These are phyloP conservation scores for Apostichopus japonicus DNA, from an alignment of 35 echinoderm and acorn worm species.

Conservation along the genomic window DNA sequence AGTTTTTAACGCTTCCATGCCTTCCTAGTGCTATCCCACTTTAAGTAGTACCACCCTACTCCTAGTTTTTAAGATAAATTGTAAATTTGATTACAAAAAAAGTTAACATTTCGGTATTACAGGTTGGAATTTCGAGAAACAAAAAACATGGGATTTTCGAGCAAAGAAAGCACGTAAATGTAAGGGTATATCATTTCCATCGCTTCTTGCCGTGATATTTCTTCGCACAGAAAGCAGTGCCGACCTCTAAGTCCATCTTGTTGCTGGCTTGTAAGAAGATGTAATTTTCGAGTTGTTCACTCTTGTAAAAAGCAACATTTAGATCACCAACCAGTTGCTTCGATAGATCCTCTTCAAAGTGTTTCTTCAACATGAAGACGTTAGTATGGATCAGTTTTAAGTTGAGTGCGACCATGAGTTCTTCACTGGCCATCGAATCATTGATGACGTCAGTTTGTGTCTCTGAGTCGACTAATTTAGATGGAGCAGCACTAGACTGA, in stretches of 20 bases:
- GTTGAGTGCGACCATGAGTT: background rate
- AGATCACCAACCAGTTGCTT: slow-evolving; percentile 12
- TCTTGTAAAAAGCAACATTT: background rate
- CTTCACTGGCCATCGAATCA: background rate
- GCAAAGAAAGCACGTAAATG: too few species aligned
- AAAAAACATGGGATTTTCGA: too few species aligned
- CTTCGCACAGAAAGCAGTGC: background rate
- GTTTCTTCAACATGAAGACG: slow-evolving; percentile 35
- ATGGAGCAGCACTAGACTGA: background rate
- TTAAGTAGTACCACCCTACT: too few species aligned
- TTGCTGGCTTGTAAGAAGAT: background rate
- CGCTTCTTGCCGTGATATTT: background rate
- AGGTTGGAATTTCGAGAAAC: too few species aligned
- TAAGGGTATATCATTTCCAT: background rate
- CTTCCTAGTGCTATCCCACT: too few species aligned
- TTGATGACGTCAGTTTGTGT: background rate
- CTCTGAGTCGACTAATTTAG: background rate
- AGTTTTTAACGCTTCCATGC: too few species aligned
- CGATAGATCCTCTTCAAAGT: slow-evolving; percentile 8
- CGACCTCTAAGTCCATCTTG: background rate
- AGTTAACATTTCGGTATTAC: too few species aligned
- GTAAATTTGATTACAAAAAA: too few species aligned
- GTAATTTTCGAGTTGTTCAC: background rate
- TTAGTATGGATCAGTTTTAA: background rate
- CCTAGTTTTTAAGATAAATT: too few species aligned